These are phyloP conservation scores for Bombus pyrosoma DNA, from an alignment of 1,140 invertebrate genomes.

Conservation along the genomic window DNA sequence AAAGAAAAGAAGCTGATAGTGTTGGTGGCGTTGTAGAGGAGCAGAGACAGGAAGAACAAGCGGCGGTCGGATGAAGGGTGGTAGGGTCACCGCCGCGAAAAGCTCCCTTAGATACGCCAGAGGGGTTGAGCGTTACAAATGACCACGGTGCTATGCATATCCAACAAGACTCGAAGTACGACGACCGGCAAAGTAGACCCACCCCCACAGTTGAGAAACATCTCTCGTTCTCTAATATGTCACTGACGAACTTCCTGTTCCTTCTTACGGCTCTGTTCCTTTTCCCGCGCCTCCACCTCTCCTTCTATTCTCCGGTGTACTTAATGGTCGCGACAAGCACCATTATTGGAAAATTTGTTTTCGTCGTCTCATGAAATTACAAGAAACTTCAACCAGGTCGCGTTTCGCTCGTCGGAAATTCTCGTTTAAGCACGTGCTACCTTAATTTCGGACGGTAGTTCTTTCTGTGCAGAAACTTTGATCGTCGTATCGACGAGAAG, in stretches of 20 bases:
- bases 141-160: constrained; percentile 73
- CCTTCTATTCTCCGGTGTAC: background rate
- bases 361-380: constrained; percentile 13
- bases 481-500: background rate
- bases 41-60: constrained; percentile 29
- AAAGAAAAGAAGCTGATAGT: constrained; percentile 54
- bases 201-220: background rate
- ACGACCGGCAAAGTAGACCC: background rate
- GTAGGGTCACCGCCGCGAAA: constrained; percentile 52
- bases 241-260: constrained; percentile 27
- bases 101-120: constrained; percentile 58
- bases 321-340: constrained; percentile 31
- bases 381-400: background rate
- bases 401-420: background rate
- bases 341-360: constrained; percentile 49
- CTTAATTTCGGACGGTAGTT: background rate
- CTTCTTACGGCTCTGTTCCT: background rate
- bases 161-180: constrained; percentile 64
- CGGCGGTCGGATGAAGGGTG: constrained; percentile 7
- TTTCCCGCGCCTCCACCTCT: background rate
- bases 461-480: background rate
- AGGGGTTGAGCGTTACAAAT: constrained; percentile 74
- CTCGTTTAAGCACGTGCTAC: background rate
- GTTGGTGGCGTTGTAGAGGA: constrained; percentile 19
- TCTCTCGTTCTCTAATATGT: constrained; percentile 48